Evolutionary conservation across 2,797 vertebrate genomes (phyloP).

Genomic region (Tenualosa thibaudeaui): DNA sequence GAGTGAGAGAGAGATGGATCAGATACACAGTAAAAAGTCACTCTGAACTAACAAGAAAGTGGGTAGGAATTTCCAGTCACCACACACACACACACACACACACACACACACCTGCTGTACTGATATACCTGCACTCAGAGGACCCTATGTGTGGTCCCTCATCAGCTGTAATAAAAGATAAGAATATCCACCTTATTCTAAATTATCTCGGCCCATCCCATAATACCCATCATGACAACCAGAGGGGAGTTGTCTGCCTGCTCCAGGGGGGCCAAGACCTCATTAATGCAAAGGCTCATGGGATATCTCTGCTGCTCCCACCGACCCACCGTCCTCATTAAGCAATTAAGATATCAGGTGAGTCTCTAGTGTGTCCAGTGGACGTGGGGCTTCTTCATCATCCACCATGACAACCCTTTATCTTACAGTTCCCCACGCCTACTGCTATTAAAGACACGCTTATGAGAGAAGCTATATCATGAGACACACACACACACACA

Average conservation of each 20-base stretch:
- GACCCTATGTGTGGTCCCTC: neutral
- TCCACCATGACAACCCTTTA: neutral
- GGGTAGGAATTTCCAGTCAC: neutral
- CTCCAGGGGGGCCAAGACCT: neutral
- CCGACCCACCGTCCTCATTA: neutral
- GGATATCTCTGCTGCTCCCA: neutral
- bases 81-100: neutral
- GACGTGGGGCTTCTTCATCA: neutral
- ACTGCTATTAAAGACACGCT: too few species aligned
- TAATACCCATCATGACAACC: neutral
- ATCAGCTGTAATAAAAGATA: neutral
- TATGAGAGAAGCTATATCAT: too few species aligned
- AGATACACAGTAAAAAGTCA: too few species aligned
- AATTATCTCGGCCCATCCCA: neutral
- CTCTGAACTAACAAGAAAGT: too few species aligned
- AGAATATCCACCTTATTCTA: neutral
- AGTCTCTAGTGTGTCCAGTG: neutral
- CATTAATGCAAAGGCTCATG: neutral
- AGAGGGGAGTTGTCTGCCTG: neutral
- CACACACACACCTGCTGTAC: neutral
- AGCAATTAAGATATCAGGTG: constrained; percentile 5
- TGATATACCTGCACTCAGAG: neutral
- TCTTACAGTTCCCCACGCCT: neutral
- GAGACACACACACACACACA: neutral
- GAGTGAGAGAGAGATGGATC: neutral